phyloP scores from a whole-genome alignment of 2,888 invertebrate species.

The Luffia ferchaultella region DNA sequence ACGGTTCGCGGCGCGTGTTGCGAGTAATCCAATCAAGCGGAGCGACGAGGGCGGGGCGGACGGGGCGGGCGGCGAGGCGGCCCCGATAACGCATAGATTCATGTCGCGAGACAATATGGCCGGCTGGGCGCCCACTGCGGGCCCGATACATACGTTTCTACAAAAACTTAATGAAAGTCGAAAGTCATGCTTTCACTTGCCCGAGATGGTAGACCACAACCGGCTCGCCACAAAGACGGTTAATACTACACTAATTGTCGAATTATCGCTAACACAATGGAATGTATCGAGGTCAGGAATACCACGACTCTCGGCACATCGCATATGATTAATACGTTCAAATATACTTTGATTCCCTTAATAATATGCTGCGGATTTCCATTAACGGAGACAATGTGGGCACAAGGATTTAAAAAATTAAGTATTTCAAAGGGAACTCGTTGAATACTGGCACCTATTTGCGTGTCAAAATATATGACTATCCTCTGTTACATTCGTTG shows the following conservation, averaged over 20 bases:
- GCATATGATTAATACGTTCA: neutral
- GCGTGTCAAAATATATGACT: too few species aligned
- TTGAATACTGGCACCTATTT: too few species aligned
- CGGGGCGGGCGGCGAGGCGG: neutral
- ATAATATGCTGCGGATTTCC: neutral
- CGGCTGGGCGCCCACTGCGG: slow-evolving; percentile 24
- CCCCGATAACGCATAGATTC: slow-evolving; percentile 24
- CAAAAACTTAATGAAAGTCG: slow-evolving; percentile 64
- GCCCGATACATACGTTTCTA: slow-evolving; percentile 50
- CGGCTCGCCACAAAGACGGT: slow-evolving; percentile 19
- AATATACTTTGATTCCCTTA: neutral
- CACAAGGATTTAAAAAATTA: too few species aligned
- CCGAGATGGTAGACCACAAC: slow-evolving; percentile 45
- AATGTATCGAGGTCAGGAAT: neutral
- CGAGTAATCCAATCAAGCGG: slow-evolving; percentile 23
- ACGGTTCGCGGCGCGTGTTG: slow-evolving; percentile 27
- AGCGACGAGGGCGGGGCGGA: slow-evolving; percentile 8
- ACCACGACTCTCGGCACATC: neutral
- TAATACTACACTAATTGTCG: slow-evolving; percentile 27
- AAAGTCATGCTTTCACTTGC: slow-evolving; percentile 64
- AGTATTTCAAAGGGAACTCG: too few species aligned
- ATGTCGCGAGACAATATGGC: slow-evolving; percentile 59
- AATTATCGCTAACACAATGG: slow-evolving; percentile 23
- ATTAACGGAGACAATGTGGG: too few species aligned
- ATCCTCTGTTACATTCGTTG: too few species aligned